These are phyloP conservation scores for Chelmon rostratus DNA, from an alignment of 2,797 vertebrate species.

Conservation along the genomic window DNA sequence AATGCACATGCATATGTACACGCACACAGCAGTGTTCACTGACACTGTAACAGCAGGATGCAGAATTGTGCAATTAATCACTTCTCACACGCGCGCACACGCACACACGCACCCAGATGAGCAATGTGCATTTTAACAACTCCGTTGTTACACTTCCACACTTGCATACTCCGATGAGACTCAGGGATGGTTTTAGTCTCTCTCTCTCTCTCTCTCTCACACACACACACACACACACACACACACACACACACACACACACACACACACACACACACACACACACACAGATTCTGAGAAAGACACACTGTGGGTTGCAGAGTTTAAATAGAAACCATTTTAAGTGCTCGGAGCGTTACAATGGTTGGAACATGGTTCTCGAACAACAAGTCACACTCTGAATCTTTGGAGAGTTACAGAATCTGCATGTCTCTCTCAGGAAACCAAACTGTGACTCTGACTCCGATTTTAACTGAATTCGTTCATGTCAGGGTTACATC, in stretches of 20 bases:
- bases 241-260: slow-evolving; percentile 24
- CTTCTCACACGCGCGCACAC: slow-evolving; percentile 15
- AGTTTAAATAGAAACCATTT: slow-evolving; percentile 60
- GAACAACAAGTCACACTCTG: slow-evolving; percentile 42
- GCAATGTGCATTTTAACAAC: slow-evolving; percentile 41
- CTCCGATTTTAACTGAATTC: slow-evolving; percentile 24
- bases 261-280: background rate
- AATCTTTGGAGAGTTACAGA: slow-evolving; percentile 47
- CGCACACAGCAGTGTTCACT: slow-evolving; percentile 19
- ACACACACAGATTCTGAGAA: slow-evolving; percentile 30
- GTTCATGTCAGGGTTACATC: slow-evolving; percentile 18
- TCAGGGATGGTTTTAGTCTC: slow-evolving; percentile 41
- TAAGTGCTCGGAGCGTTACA: slow-evolving; percentile 48
- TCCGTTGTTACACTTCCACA: slow-evolving; percentile 47
- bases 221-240: background rate
- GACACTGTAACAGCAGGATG: slow-evolving; percentile 49
- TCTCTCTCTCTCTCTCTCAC: background rate
- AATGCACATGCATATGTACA: slow-evolving; percentile 1
- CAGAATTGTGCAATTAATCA: slow-evolving; percentile 55
- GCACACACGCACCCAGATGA: slow-evolving; percentile 25
- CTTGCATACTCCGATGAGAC: slow-evolving; percentile 54
- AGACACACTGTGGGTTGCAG: slow-evolving; percentile 35
- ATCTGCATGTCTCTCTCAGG: slow-evolving; percentile 23
- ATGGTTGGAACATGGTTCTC: slow-evolving; percentile 43
- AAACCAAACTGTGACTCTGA: slow-evolving; percentile 39